A percentile compares a stretch with the other conserved stretches of the same genome.
phyloP scores from a whole-genome alignment of 2,113 vertebrate genomes.

The Sclerurus mexicanus region DNA sequence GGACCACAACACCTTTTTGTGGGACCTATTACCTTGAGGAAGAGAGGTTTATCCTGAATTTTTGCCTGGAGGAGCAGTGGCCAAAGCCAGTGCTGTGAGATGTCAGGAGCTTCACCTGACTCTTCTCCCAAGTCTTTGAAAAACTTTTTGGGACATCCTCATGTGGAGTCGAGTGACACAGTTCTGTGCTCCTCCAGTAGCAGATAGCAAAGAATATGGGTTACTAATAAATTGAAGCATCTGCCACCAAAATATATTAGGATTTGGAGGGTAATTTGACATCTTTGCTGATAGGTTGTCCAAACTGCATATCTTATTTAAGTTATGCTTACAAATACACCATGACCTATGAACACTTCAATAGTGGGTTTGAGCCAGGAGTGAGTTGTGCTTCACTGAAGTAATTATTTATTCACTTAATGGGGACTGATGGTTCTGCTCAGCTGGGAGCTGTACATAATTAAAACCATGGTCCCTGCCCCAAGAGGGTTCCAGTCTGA shows the following conservation, averaged over 20 bases:
- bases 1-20: not conserved
- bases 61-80: not conserved
- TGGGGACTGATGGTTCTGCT: slow-evolving; percentile 38
- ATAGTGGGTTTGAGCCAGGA: slow-evolving; percentile 38
- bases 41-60: not conserved
- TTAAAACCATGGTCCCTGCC: slow-evolving; percentile 50
- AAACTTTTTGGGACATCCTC: not conserved
- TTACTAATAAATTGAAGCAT: not conserved
- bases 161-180: rapidly evolving
- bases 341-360: not conserved
- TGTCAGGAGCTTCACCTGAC: not conserved
- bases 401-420: slow-evolving; percentile 65
- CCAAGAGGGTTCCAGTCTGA: slow-evolving; percentile 37
- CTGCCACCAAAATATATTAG: not conserved
- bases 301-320: not conserved
- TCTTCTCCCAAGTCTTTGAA: not conserved
- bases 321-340: slow-evolving; percentile 8
- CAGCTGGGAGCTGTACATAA: slow-evolving; percentile 53
- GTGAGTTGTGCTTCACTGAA: slow-evolving; percentile 32
- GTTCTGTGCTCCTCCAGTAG: not conserved
- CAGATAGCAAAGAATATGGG: not conserved
- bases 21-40: not conserved
- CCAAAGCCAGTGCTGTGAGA: not conserved
- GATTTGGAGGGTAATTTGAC: not conserved
- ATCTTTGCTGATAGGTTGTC: not conserved